A percentile compares a stretch with the other conserved stretches of the same genome.
These are phyloP conservation scores for Carettochelys insculpta DNA, from an alignment of 2,113 vertebrate genomes.

Conservation along the genomic window DNA sequence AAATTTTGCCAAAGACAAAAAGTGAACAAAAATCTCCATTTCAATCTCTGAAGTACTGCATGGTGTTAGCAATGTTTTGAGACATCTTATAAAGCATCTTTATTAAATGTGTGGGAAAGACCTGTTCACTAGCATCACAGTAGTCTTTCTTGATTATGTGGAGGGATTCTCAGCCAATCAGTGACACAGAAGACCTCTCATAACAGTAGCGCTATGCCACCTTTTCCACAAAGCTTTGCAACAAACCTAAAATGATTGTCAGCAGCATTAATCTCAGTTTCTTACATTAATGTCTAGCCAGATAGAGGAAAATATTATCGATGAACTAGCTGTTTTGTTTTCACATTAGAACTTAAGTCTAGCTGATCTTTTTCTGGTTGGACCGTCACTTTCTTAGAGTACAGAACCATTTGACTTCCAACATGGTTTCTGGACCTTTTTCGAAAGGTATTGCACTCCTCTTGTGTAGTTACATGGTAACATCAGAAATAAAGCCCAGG, in stretches of 20 bases:
- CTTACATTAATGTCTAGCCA: neutral
- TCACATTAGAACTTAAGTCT: neutral
- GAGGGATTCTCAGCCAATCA: neutral
- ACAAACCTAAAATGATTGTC: neutral
- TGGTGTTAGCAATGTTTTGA: neutral
- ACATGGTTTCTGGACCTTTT: no score
- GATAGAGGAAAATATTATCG: neutral
- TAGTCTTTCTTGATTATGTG: neutral
- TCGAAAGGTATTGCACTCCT: neutral
- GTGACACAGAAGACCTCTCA: fast-evolving
- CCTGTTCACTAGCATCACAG: neutral
- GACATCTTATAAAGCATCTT: neutral
- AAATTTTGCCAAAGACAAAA: neutral
- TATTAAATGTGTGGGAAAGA: neutral
- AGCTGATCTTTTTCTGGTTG: neutral
- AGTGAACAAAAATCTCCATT: neutral
- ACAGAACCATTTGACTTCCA: neutral
- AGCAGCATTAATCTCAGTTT: neutral
- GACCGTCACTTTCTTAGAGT: neutral
- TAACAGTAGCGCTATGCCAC: neutral
- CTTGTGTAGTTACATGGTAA: neutral
- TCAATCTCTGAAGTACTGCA: neutral
- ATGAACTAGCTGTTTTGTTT: neutral
- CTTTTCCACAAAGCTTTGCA: neutral
- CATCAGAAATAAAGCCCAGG: neutral